These are phyloP conservation scores for Andrena bucephala DNA, from an alignment of 2,888 invertebrate genomes.

Conservation along the genomic window DNA sequence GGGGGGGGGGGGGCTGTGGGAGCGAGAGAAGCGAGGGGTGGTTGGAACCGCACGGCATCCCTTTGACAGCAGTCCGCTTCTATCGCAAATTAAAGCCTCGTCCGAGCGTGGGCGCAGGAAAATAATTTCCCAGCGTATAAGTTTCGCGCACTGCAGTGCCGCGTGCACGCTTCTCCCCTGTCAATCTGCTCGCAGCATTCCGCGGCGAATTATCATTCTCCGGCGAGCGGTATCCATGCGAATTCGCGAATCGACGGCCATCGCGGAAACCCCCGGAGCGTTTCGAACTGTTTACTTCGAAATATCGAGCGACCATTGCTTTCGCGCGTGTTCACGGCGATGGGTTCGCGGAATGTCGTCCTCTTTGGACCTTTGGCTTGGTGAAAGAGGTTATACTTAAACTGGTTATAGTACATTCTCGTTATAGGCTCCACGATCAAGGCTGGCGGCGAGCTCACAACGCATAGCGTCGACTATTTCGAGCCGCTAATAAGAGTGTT, in stretches of 20 bases:
- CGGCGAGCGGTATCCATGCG: constrained; percentile 21
- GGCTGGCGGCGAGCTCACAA: no score
- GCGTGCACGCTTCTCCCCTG: constrained; percentile 38
- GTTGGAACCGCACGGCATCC: constrained; percentile 66
- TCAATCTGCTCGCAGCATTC: constrained; percentile 48
- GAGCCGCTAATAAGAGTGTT: no score
- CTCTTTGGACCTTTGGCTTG: no score
- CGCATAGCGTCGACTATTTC: no score
- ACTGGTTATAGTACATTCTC: not conserved
- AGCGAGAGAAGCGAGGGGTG: constrained; percentile 29
- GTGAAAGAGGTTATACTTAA: not conserved
- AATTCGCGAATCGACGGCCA: constrained; percentile 6
- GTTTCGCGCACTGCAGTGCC: constrained; percentile 27
- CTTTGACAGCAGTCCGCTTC: constrained; percentile 75
- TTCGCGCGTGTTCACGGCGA: no score
- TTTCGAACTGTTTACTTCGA: no score
- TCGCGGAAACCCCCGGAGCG: no score
- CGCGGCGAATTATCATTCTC: constrained; percentile 51
- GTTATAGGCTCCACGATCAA: not conserved
- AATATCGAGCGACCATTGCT: no score
- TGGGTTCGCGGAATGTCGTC: no score
- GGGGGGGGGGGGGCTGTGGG: constrained; percentile 8
- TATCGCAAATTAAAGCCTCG: constrained; percentile 76
- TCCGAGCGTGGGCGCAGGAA: constrained; percentile 57
- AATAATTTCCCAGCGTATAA: constrained; percentile 66